phyloP scores from a whole-genome alignment of 2,888 invertebrate species.

The Ectemnius cavifrons region DNA sequence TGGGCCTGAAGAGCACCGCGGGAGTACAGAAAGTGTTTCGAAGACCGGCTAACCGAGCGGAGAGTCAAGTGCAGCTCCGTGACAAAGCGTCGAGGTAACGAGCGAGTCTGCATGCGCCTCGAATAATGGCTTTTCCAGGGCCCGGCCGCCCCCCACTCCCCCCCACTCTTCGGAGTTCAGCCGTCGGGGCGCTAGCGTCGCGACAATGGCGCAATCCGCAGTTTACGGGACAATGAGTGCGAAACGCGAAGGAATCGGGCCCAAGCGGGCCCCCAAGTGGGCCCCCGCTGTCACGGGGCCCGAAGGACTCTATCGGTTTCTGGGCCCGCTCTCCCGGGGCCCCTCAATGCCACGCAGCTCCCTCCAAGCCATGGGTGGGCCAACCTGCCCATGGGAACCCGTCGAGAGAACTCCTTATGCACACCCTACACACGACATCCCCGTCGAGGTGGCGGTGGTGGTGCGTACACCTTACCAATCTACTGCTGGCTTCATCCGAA shows the following conservation, averaged over 20 bases:
- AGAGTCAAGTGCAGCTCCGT: slow-evolving; percentile 51
- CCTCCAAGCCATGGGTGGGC: slow-evolving; percentile 75
- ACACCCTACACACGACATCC: slow-evolving; percentile 40
- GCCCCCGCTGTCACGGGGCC: slow-evolving; percentile 73
- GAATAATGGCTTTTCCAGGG: slow-evolving; percentile 4
- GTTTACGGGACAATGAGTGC: slow-evolving; percentile 73
- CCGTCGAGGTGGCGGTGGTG: slow-evolving; percentile 39
- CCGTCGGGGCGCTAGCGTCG: slow-evolving; percentile 8
- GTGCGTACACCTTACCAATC: slow-evolving; percentile 49
- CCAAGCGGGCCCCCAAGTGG: not conserved
- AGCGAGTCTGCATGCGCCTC: slow-evolving; percentile 16
- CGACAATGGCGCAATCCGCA: slow-evolving; percentile 71
- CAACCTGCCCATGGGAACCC: slow-evolving; percentile 73
- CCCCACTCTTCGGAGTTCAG: not conserved
- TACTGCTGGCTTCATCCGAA: slow-evolving; percentile 30
- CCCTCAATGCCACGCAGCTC: slow-evolving; percentile 41
- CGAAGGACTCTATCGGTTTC: slow-evolving; percentile 74
- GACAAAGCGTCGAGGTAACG: slow-evolving; percentile 38
- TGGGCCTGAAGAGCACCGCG: slow-evolving; percentile 7
- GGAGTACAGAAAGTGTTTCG: not conserved
- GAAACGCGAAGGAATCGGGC: slow-evolving; percentile 66
- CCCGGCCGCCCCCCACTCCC: not conserved
- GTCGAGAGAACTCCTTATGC: slow-evolving; percentile 46
- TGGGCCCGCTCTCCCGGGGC: slow-evolving; percentile 37
- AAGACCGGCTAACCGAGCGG: not conserved